These are phyloP conservation scores for Hemicordylus capensis DNA, from an alignment of 2,113 vertebrate species.

Conservation along the genomic window DNA sequence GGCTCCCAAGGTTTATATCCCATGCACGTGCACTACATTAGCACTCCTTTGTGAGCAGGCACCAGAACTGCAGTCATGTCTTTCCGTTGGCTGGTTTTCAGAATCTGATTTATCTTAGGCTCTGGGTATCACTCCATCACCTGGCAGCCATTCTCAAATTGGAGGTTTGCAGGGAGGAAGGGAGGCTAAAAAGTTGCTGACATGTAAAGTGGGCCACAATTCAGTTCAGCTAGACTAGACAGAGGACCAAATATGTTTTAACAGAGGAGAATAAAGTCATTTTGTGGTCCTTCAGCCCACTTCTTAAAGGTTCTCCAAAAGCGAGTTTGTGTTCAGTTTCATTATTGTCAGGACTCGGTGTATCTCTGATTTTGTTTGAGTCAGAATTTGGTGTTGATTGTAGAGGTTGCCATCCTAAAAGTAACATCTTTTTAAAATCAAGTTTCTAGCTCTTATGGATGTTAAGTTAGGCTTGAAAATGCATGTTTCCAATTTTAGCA, in stretches of 20 bases:
- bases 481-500: neutral
- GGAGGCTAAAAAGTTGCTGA: neutral
- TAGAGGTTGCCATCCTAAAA: neutral
- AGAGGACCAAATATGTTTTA: neutral
- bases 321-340: neutral
- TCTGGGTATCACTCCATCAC: neutral
- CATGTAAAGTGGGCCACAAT: neutral
- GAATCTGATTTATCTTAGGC: neutral
- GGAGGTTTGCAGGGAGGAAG: neutral
- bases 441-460: neutral
- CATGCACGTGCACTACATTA: neutral
- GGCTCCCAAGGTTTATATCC: neutral
- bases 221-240: neutral
- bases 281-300: neutral
- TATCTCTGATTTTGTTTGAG: neutral
- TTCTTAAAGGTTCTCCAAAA: neutral
- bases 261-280: neutral
- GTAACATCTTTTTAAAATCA: neutral
- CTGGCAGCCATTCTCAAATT: neutral
- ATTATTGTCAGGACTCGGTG: neutral
- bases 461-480: neutral
- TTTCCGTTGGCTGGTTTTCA: slow-evolving; percentile 17
- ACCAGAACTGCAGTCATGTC: neutral
- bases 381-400: neutral
- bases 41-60: neutral